These are phyloP conservation scores for Scaptomyza hsui DNA, from an alignment of 1,140 invertebrate genomes.

Conservation along the genomic window DNA sequence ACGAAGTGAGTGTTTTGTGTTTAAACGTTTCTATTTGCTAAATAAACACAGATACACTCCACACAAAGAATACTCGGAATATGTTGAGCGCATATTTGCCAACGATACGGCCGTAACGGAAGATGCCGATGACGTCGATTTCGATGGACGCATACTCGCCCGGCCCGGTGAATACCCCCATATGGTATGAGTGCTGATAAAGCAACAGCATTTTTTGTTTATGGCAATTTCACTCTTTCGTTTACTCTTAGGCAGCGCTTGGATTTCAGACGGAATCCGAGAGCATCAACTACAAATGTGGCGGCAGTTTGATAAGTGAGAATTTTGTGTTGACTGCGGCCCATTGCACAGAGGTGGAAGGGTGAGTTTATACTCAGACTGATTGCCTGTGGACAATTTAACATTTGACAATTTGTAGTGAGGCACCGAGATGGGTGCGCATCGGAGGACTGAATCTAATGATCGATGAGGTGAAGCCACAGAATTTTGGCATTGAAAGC, in stretches of 20 bases:
- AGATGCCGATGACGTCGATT: constrained; percentile 72
- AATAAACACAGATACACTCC: background rate
- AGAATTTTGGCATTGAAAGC: constrained; percentile 47
- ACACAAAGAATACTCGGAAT: constrained; percentile 70
- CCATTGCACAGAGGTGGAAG: constrained; percentile 66
- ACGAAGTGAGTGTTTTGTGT: constrained; percentile 60
- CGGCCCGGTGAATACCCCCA: constrained; percentile 83
- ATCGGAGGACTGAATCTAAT: constrained; percentile 72
- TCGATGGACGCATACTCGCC: constrained; percentile 75
- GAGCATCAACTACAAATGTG: constrained; percentile 77
- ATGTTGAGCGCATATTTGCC: constrained; percentile 70
- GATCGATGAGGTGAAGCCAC: constrained; percentile 52
- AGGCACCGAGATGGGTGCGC: constrained; percentile 63
- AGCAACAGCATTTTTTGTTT: background rate
- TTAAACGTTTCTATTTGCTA: constrained; percentile 8
- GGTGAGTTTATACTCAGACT: constrained; percentile 51
- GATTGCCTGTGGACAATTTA: background rate
- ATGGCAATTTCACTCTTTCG: too few species aligned
- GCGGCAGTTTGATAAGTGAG: constrained; percentile 84
- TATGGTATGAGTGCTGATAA: constrained; percentile 71
- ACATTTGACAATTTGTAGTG: constrained; percentile 34
- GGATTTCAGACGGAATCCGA: constrained; percentile 48
- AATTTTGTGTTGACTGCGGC: constrained; percentile 76
- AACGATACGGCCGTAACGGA: constrained; percentile 60
- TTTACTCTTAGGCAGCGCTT: constrained; percentile 59